These are phyloP conservation scores for Drosophila bunnanda DNA, from an alignment of 2,888 invertebrate species.

Conservation along the genomic window DNA sequence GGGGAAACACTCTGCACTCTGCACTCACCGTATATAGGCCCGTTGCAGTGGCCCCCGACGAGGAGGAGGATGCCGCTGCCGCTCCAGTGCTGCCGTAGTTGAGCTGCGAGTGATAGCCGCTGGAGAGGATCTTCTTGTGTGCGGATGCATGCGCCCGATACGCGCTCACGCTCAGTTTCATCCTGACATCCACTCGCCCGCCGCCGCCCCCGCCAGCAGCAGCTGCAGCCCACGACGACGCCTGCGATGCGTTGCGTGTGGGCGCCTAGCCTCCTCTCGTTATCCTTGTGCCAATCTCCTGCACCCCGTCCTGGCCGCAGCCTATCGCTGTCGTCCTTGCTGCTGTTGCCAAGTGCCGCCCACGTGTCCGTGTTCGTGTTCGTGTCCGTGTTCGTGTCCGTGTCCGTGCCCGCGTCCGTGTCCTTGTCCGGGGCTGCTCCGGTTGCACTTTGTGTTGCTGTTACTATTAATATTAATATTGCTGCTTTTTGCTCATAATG, in stretches of 20 bases:
- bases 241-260: slow-evolving; percentile 5
- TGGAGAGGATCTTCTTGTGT: slow-evolving; percentile 93
- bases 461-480: neutral
- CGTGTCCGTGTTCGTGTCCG: slow-evolving; percentile 14
- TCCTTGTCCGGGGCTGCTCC: slow-evolving; percentile 6
- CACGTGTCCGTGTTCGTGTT: neutral
- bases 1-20: neutral
- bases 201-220: slow-evolving; percentile 8
- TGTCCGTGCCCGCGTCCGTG: slow-evolving; percentile 1
- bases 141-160: slow-evolving; percentile 95
- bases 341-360: slow-evolving; percentile 5
- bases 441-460: slow-evolving; percentile 26
- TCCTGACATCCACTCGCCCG: slow-evolving; percentile 83
- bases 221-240: slow-evolving; percentile 2
- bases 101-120: slow-evolving; percentile 90
- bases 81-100: slow-evolving; percentile 91
- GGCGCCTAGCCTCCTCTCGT: slow-evolving; percentile 2
- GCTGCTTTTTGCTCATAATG: neutral
- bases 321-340: neutral
- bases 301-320: neutral
- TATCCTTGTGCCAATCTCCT: slow-evolving; percentile 8
- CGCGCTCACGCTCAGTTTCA: slow-evolving; percentile 95
- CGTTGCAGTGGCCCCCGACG: slow-evolving; percentile 82
- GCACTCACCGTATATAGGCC: slow-evolving; percentile 86
- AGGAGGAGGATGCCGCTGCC: slow-evolving; percentile 87